phyloP scores from a whole-genome alignment of 2,797 vertebrate genomes.

The Gallinago stenura region DNA sequence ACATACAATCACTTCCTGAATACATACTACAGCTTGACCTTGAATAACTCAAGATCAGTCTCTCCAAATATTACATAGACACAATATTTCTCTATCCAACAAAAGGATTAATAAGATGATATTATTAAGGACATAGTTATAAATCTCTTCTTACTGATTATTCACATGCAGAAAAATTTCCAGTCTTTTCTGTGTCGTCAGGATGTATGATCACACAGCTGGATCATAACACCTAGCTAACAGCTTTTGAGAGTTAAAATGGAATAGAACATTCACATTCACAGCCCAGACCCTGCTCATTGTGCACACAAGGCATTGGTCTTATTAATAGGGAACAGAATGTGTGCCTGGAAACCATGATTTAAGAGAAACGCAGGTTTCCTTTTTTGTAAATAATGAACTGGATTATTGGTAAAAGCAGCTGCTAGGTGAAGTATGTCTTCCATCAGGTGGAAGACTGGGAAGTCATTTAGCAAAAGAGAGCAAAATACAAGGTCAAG shows the following conservation, averaged over 20 bases:
- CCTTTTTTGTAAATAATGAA: neutral
- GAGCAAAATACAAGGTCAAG: neutral
- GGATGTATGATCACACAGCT: neutral
- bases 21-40: neutral
- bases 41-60: neutral
- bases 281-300: neutral
- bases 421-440: neutral
- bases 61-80: neutral
- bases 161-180: neutral
- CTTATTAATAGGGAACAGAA: neutral
- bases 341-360: neutral
- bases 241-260: neutral
- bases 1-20: neutral
- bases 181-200: neutral
- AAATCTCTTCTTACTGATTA: neutral
- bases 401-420: neutral
- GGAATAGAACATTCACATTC: neutral
- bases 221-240: neutral
- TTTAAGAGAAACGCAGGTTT: neutral
- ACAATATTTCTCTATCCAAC: neutral
- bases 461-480: neutral
- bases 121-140: neutral
- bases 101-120: neutral
- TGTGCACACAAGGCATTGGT: neutral
- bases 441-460: neutral